Percentiles rank a stretch among this genome's conserved stretches.
phyloP scores from a whole-genome alignment of 2,113 vertebrate genomes.

The Microtus richardsoni region DNA sequence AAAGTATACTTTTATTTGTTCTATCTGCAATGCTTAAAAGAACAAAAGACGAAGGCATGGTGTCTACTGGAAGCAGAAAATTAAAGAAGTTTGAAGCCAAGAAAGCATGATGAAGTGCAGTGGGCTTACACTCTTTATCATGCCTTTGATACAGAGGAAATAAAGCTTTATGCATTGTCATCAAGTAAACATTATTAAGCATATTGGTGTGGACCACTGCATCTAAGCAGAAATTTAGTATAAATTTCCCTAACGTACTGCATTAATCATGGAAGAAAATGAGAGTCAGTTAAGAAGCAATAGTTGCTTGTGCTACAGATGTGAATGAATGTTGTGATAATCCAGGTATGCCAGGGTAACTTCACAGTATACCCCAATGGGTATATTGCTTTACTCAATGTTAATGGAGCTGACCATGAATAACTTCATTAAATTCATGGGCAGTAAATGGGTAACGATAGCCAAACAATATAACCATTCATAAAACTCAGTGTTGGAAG shows the following conservation, averaged over 20 bases:
- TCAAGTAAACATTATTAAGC: not conserved
- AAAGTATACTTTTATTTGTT: constrained; percentile 69
- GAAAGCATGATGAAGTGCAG: not conserved
- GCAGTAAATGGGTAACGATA: not conserved
- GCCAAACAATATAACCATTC: not conserved
- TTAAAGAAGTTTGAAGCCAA: not conserved
- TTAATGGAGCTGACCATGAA: not conserved
- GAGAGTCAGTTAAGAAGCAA: not conserved
- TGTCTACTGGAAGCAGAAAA: not conserved
- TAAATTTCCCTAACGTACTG: not conserved
- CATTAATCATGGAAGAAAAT: not conserved
- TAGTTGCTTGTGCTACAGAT: not conserved
- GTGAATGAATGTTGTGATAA: not conserved
- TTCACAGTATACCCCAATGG: not conserved
- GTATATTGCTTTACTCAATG: not conserved
- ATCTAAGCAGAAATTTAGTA: not conserved
- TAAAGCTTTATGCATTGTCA: not conserved
- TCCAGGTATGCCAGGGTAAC: not conserved
- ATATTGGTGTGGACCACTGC: not conserved
- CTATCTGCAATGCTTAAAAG: not conserved
- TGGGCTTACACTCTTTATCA: not conserved
- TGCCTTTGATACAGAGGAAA: not conserved
- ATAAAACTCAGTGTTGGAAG: not conserved
- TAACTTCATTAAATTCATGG: not conserved
- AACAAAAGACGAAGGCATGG: not conserved